phyloP scores from a whole-genome alignment of 2,888 invertebrate genomes.

The Pemphredon lugubris region DNA sequence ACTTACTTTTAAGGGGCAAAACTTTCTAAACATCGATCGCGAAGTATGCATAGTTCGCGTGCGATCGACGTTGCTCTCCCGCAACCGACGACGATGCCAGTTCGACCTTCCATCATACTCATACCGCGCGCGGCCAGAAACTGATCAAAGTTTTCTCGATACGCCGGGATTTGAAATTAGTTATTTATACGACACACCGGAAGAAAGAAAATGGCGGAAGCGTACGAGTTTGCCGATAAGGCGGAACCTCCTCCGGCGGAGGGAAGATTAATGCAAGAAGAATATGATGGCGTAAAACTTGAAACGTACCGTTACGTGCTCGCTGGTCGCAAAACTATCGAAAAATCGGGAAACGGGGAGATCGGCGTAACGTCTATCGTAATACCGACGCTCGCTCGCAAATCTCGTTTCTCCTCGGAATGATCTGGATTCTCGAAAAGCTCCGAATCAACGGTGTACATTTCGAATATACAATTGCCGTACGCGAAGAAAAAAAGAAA shows the following conservation, averaged over 20 bases:
- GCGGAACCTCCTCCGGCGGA: background rate
- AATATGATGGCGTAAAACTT: background rate
- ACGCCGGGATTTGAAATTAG: constrained; percentile 74
- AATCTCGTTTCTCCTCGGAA: too few species aligned
- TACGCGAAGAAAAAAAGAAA: too few species aligned
- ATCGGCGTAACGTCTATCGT: too few species aligned
- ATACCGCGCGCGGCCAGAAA: constrained; percentile 45
- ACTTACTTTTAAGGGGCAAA: constrained; percentile 38
- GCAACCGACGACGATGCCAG: background rate
- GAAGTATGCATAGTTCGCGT: constrained; percentile 69
- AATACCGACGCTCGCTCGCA: too few species aligned
- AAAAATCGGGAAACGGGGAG: too few species aligned
- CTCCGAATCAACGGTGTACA: too few species aligned
- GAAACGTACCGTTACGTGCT: too few species aligned
- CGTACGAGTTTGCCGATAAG: constrained; percentile 6
- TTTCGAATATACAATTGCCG: too few species aligned
- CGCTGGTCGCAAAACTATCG: too few species aligned
- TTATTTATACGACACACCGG: constrained; percentile 70
- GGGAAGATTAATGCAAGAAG: background rate
- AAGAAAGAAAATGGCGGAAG: constrained; percentile 38
- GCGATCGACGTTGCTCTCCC: constrained; percentile 37
- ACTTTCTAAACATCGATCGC: constrained; percentile 55
- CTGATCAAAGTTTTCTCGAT: constrained; percentile 78
- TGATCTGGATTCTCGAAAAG: too few species aligned
- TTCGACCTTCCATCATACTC: constrained; percentile 35